phyloP scores from a whole-genome alignment of 2,113 vertebrate species.

The Megaleporinus macrocephalus region DNA sequence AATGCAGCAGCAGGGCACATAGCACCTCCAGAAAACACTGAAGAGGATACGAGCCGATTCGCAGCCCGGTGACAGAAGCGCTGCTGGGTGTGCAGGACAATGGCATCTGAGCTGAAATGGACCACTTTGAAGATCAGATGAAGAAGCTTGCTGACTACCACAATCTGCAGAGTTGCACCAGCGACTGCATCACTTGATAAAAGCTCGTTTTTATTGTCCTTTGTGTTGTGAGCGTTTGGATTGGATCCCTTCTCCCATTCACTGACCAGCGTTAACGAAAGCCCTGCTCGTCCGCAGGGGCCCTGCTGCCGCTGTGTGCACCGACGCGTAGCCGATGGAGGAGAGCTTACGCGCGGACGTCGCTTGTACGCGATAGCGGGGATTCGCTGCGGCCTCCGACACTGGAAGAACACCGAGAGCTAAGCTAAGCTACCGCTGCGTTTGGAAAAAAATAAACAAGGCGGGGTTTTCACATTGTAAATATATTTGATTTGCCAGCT shows the following conservation, averaged over 20 bases:
- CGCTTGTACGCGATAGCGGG: not conserved
- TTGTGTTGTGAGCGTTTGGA: not conserved
- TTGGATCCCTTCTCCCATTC: not conserved
- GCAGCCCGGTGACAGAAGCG: not conserved
- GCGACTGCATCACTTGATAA: slow-evolving; percentile 16
- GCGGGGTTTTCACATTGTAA: not conserved
- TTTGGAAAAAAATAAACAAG: not conserved
- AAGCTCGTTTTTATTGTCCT: not conserved
- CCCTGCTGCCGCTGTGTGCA: not conserved
- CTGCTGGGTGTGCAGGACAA: not conserved
- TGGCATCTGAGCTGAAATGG: not conserved
- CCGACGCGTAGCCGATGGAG: not conserved
- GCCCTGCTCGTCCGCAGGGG: not conserved
- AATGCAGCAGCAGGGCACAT: not conserved
- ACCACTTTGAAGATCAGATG: not conserved
- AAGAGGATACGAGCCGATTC: not conserved
- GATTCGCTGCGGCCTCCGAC: not conserved
- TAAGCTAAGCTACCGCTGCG: not conserved
- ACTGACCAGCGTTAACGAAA: not conserved
- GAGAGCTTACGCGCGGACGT: not conserved
- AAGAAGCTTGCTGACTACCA: slow-evolving; percentile 5
- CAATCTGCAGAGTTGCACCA: not conserved
- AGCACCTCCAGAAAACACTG: not conserved
- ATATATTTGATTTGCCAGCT: not conserved
- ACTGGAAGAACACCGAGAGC: not conserved